Conservation (phyloP, 1,140 invertebrate genomes). For the Bombus superbus region DNA sequence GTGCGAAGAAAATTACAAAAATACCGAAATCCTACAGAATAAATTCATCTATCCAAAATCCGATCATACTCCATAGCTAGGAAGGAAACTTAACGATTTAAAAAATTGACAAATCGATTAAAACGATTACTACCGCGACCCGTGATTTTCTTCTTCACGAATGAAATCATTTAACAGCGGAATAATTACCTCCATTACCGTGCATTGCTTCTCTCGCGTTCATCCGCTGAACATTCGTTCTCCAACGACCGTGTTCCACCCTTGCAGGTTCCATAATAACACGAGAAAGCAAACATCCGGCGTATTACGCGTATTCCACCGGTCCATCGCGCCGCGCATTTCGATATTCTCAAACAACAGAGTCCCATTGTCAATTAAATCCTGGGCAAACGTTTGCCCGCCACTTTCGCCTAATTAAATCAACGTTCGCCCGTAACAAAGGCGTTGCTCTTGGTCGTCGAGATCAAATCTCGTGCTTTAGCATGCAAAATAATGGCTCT, state of each 20-base stretch:
- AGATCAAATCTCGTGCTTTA: background rate
- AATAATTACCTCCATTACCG: background rate
- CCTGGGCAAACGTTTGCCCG: conserved; percentile 3
- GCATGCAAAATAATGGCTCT: background rate
- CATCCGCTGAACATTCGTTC: background rate
- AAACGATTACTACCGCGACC: too few species aligned
- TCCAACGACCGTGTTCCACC: background rate
- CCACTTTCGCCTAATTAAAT: background rate
- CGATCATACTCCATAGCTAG: background rate
- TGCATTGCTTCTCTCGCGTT: background rate
- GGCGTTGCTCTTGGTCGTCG: background rate
- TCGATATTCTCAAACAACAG: conserved; percentile 22
- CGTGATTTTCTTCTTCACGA: too few species aligned
- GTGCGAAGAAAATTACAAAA: background rate
- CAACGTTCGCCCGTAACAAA: conserved; percentile 5
- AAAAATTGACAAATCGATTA: too few species aligned
- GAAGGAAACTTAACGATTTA: too few species aligned
- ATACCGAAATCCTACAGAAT: too few species aligned
- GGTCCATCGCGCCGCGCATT: background rate
- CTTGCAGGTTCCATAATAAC: background rate
- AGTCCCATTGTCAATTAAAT: conserved; percentile 23
- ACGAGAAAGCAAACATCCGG: background rate
- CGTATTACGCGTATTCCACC: background rate
- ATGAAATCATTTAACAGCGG: background rate
- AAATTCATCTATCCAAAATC: too few species aligned